Evolutionary conservation across 2,888 invertebrate species (phyloP).

Genomic region (Liodrosophila aerea): DNA sequence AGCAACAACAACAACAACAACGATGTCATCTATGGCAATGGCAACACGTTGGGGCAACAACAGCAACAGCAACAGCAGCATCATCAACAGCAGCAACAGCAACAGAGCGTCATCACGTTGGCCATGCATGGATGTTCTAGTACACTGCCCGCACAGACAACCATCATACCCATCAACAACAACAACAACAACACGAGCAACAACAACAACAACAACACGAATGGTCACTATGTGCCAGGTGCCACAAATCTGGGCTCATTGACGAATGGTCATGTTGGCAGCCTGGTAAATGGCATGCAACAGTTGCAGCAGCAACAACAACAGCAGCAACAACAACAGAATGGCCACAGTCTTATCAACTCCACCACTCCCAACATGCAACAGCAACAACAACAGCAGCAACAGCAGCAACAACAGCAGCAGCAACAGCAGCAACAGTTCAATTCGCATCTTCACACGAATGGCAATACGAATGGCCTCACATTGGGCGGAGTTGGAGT

Average conservation of each 20-base stretch:
- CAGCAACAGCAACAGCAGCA: conserved; percentile 23
- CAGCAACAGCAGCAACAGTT: conserved; percentile 56
- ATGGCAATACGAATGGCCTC: conserved; percentile 62
- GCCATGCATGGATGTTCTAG: conserved; percentile 83
- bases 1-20: conserved; percentile 83
- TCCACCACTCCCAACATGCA: conserved; percentile 55
- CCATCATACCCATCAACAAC: conserved; percentile 84
- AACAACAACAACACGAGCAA: conserved; percentile 57
- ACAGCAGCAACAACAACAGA: conserved; percentile 59
- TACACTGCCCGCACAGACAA: conserved; percentile 83
- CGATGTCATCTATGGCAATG: conserved; percentile 80
- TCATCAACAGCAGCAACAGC: conserved; percentile 61
- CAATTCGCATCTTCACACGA: conserved; percentile 53
- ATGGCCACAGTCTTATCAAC: conserved; percentile 64
- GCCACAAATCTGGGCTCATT: conserved; percentile 60
- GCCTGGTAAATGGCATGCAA: conserved; percentile 54
- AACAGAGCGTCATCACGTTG: conserved; percentile 81
- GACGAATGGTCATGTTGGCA: conserved; percentile 52
- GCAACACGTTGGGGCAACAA: conserved; percentile 59
- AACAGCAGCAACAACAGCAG: conserved; percentile 62
- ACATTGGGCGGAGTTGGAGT: conserved; percentile 19
- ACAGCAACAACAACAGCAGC: conserved; percentile 36
- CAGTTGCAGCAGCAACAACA: conserved; percentile 49
- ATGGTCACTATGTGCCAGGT: conserved; percentile 56
- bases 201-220: conserved; percentile 39